Base-by-base conservation (phyloP, 2,113 vertebrate genomes). In the Hippoglossus stenolepis region DNA sequence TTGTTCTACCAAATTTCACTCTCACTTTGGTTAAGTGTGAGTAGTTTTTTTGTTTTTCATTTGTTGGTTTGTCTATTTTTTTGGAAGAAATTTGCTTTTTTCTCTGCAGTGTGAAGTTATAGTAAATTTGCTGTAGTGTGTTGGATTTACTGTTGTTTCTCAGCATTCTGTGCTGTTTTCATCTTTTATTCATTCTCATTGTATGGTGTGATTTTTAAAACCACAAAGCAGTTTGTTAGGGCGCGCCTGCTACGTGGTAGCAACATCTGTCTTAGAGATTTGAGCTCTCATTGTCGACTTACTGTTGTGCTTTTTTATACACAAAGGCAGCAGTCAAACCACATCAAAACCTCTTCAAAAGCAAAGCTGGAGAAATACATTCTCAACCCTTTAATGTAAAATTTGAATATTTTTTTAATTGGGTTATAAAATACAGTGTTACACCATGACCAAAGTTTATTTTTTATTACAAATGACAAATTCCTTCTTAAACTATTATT, bases 231-330 rank as follows among this genome's bases (percentile, higher is more conserved):
- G 35, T 78, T 77, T 72, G 64, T 68, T 49, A 82, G 87, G 87
- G 88, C 24, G 86, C 82, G 85, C 51, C 83, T 73, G 65, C 77
- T 56, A 73, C 49, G 54, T 85, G 82, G 83, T 83, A 15, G 72
- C 73, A 61, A 74, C 87, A 84, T 93, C 89, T 91, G 87, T 76
- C 89, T 90, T 73, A 73, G 69, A 79, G 67, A 58, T 73, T 28
- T 38, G 14, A 69, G 63, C 65, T 40, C 35, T 35, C 40, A 31
- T 65, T 58, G 61, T 76, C 64, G 64, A 38, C 63, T 65, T 79
- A 66, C 11, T 45, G 2, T 56, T 6, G 71, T 63, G 6, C 31
- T 57, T 57, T 57, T 28, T 24, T 28, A 23, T 58, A 28, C 18
- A 65, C 54, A 18, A 38, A 60, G 31, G 14, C 43, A 17, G 26